Base-by-base conservation (phyloP, 1,140 invertebrate species). In the Heliconius nattereri region DNA sequence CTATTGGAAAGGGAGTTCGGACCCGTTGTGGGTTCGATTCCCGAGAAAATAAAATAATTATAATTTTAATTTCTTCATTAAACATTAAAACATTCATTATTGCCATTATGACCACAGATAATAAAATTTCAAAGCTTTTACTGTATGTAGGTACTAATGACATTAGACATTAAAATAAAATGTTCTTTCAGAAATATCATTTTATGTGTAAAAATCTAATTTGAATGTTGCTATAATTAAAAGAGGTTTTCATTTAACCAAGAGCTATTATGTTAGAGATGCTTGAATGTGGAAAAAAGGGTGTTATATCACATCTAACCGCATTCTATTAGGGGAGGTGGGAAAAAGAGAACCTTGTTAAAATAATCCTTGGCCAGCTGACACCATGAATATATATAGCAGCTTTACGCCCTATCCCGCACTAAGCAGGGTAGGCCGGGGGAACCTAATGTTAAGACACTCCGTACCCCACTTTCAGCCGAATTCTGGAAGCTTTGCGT, bases 151-250 rank as follows among this genome's bases (percentile, higher is more conserved):
- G 7, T 23, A 57, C 57, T 66, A 66, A 66, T 66, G 23, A 66
- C 40, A 7, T 9, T 11, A 52, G 16, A 52, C 19, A 52, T 29
- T 29, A 66, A 19, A 7, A 16, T 66, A 13, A 66, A 66, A 66
- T 29, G 13, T 29, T 29, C 26, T 29, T 66, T 66, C 13, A 60
- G 23, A 29, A 66, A 66, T 66, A 29, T 29, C 0, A 66, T 66
- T 66, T 66, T 5, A 66, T 16, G 23, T 26, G 3, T 16, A 66
- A 29, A 66, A 66, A 16, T 26, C 3, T 6, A 66, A 26, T 66
- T 66, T 66, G 29, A 66, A 66, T 20, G 26, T 29, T 29, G 26
- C 60, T 29, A 66, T 66, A 66, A 66, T 66, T 66, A 66, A 66
- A 66, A 66, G 60, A 11, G 26, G 60, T 29, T 66, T 26, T 66